A percentile compares a stretch with the other conserved stretches of the same genome.
These are phyloP conservation scores for Mnemiopsis leidyi DNA, from an alignment of 37 sponge, comb jelly and placozoan genomes.

Conservation along the genomic window DNA sequence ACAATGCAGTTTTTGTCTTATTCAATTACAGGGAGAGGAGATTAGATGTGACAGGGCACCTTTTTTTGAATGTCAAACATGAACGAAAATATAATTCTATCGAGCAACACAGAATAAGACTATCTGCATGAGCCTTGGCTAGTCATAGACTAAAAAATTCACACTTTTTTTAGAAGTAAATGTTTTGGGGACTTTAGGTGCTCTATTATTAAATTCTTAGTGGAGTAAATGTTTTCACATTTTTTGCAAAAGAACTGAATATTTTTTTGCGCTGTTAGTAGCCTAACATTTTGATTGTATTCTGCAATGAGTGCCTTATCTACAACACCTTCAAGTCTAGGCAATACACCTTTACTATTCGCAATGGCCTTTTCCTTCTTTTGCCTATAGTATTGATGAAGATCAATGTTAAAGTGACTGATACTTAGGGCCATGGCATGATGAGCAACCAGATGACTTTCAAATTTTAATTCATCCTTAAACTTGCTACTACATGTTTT, in stretches of 20 bases:
- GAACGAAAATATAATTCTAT: background rate
- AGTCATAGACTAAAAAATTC: background rate
- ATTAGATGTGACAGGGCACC: too few species aligned
- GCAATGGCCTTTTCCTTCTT: background rate
- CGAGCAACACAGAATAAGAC: background rate
- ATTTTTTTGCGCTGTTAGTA: slow-evolving; percentile 14
- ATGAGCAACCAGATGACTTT: slow-evolving; percentile 32
- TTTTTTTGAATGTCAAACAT: too few species aligned
- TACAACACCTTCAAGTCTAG: slow-evolving; percentile 4
- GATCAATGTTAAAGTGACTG: slow-evolving; percentile 7
- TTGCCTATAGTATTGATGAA: slow-evolving; percentile 41
- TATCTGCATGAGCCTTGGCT: background rate
- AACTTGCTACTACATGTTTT: slow-evolving; percentile 27
- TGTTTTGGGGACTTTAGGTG: slow-evolving; percentile 53
- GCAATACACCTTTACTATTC: background rate
- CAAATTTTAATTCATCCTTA: slow-evolving; percentile 43
- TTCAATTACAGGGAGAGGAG: background rate
- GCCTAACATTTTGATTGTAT: slow-evolving; percentile 55
- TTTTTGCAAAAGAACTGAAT: slow-evolving; percentile 3
- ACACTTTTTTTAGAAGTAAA: slow-evolving; percentile 16
- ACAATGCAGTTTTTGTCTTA: background rate
- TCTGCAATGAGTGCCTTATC: slow-evolving; percentile 10
- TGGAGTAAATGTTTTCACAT: slow-evolving; percentile 54
- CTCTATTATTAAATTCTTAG: slow-evolving; percentile 48
- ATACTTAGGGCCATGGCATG: slow-evolving; percentile 46